Percentiles rank a stretch among this genome's conserved stretches.
Evolutionary conservation across 2,113 vertebrate genomes (phyloP).

Genomic region (Circaetus gallicus): DNA sequence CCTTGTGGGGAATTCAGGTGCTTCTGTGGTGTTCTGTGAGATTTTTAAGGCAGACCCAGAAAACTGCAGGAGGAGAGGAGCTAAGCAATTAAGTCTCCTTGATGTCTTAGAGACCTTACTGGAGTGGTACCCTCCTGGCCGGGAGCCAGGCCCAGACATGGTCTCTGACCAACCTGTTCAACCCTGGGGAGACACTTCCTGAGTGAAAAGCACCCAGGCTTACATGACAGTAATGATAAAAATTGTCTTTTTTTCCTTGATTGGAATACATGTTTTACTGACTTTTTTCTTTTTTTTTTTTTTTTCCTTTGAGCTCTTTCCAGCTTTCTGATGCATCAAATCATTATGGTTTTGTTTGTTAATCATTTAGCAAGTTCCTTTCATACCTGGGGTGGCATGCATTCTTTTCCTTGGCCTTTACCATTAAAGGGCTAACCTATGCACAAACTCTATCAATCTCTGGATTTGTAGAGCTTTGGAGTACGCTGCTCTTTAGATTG

Average conservation of each 20-base stretch:
- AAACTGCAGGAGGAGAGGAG: neutral
- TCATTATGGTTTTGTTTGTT: neutral
- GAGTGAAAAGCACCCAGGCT: neutral
- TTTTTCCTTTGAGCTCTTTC: neutral
- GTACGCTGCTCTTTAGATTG: neutral
- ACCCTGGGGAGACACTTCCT: neutral
- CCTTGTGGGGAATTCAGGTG: neutral
- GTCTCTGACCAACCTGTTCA: neutral
- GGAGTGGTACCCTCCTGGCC: neutral
- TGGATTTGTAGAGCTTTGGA: neutral
- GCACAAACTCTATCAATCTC: neutral
- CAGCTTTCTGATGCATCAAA: neutral
- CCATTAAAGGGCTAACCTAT: neutral
- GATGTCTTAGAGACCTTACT: neutral
- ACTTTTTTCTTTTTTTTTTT: neutral
- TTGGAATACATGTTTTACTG: neutral
- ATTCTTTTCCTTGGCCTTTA: neutral
- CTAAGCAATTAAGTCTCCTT: neutral
- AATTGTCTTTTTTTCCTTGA: neutral
- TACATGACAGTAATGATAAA: neutral
- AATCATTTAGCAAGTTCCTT: neutral
- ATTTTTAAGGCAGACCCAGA: neutral
- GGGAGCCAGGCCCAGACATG: neutral
- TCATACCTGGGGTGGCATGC: neutral
- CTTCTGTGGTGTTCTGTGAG: neutral